Percentiles rank a stretch among this genome's conserved stretches.
These are phyloP conservation scores for Megaustenia siamemsis DNA, from an alignment of 2,888 invertebrate genomes.

Conservation along the genomic window DNA sequence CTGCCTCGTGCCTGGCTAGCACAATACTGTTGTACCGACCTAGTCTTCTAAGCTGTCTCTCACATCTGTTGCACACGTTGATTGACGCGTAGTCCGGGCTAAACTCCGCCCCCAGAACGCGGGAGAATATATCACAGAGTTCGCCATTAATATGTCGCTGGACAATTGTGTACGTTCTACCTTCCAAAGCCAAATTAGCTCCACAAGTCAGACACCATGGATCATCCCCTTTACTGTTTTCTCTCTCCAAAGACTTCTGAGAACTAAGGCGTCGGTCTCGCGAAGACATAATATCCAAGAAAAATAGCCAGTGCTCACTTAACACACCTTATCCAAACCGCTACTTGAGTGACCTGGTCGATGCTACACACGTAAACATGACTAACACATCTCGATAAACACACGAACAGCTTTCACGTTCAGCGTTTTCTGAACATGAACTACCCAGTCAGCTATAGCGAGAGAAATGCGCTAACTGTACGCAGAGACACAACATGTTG, in stretches of 20 bases:
- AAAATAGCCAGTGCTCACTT: neutral
- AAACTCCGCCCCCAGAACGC: constrained; percentile 49
- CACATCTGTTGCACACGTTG: constrained; percentile 50
- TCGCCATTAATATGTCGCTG: constrained; percentile 9
- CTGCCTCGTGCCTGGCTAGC: constrained; percentile 40
- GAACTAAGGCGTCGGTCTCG: neutral
- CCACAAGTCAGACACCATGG: constrained; percentile 53
- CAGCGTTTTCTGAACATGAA: neutral
- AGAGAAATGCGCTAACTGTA: neutral
- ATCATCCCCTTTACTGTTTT: constrained; percentile 6
- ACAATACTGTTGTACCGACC: constrained; percentile 49
- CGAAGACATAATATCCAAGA: neutral
- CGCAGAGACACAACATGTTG: neutral
- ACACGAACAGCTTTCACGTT: no score
- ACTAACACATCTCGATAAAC: constrained; percentile 1
- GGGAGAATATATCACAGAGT: constrained; percentile 47
- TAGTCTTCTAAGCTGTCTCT: constrained; percentile 45
- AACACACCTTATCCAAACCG: neutral
- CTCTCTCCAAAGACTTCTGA: constrained; percentile 8
- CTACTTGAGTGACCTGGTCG: neutral
- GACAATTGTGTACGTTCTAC: constrained; percentile 14
- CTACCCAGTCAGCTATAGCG: neutral
- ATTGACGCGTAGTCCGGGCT: constrained; percentile 41
- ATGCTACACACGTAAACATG: neutral
- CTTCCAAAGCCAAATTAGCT: constrained; percentile 24